phyloP scores from a whole-genome alignment of 1,140 invertebrate species.

The Eciton burchellii region DNA sequence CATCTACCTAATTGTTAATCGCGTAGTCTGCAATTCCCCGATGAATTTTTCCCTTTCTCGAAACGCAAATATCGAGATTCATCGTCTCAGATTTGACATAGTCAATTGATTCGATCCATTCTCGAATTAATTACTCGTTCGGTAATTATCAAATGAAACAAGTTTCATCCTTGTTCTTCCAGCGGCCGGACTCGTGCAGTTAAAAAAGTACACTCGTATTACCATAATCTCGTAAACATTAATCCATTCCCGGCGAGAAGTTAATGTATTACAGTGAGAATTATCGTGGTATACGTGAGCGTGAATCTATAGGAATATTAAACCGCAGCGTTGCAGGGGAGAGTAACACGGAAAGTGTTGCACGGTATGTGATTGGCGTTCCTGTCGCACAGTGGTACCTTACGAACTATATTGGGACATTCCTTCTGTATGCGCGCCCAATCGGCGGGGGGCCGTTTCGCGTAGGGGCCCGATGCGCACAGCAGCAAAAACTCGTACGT shows the following conservation, averaged over 20 bases:
- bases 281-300: slow-evolving; percentile 33
- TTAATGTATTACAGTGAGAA: slow-evolving; percentile 24
- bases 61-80: slow-evolving; percentile 25
- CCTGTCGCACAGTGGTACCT: slow-evolving; percentile 81
- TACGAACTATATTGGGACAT: slow-evolving; percentile 85
- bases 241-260: slow-evolving; percentile 22
- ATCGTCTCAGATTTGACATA: neutral
- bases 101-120: neutral
- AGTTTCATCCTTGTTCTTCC: neutral
- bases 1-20: slow-evolving; percentile 1
- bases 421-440: slow-evolving; percentile 86
- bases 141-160: neutral
- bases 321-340: slow-evolving; percentile 50
- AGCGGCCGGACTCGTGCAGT: slow-evolving; percentile 19
- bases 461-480: slow-evolving; percentile 86
- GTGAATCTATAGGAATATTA: slow-evolving; percentile 45
- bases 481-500: slow-evolving; percentile 86
- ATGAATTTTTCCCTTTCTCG: slow-evolving; percentile 16
- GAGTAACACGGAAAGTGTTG: slow-evolving; percentile 69
- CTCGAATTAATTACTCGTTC: neutral
- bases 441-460: slow-evolving; percentile 84
- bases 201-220: slow-evolving; percentile 33
- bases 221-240: slow-evolving; percentile 10
- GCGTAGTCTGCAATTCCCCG: neutral
- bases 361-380: slow-evolving; percentile 73